Base-by-base conservation (phyloP, 2,888 invertebrate species). In the Epirrhoe alternata region DNA sequence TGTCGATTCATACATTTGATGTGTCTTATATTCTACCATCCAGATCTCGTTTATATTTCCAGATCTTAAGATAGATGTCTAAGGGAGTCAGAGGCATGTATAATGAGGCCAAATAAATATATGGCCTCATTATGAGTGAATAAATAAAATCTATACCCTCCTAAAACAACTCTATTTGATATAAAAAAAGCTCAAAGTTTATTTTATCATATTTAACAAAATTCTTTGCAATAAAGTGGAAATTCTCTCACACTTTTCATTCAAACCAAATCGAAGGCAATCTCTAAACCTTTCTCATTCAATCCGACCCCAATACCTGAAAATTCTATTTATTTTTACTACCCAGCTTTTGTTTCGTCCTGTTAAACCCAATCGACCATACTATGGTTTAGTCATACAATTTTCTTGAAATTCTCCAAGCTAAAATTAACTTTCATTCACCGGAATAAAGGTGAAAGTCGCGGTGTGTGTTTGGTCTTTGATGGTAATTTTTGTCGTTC, bases 291-390 rank as follows among this genome's bases (percentile, higher is more conserved):
- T 60, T 55, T 59, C 45, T 55, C 24, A 60, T 65, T 58, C 50
- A 62, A 62, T 58, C 45, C 12, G 54, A 59, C 54, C 24, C 55
- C 64, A 33, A 60, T 64, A 64, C 64, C 64, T 64, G 59, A 47
- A 42, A 51, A 38, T 45, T 38, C 61, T 51, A 55, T 64, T 62
- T 66, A 42, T 54, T 62, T 66, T 62, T 59, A 62, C 53, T 14
- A 6, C 52, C 47, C 7, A 38, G 30, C 53, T 49, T 54, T 62
- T 66, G 66, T 62, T 62, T 62, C 62, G 54, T 49, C 51, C 61
- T 50, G 50, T 47, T 52, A 55, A 56, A 56, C 61, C 58, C 66
- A 58, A 58, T 66, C 14, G 62, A 58, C 57, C 56, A 5, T 53
- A 14, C 31, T 38, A 45, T 61, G 30, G 61, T 61, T 61, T 57